Evolutionary conservation across 1,140 invertebrate species (phyloP).

Genomic region (Papilio dardanus): DNA sequence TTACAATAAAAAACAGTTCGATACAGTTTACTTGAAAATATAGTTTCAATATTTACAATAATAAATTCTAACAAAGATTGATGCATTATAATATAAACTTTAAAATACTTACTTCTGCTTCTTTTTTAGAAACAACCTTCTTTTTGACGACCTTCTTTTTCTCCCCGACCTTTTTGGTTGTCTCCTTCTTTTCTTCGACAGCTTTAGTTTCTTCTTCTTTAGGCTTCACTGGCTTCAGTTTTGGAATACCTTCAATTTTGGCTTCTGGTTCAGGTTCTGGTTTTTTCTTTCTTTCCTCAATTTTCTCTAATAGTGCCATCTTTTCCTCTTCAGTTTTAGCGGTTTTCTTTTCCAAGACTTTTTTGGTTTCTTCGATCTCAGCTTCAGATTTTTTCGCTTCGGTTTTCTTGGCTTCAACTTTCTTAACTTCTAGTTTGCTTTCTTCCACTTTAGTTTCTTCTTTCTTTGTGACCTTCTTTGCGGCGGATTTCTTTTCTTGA

Average conservation of each 20-base stretch:
- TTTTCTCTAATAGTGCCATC: constrained; percentile 79
- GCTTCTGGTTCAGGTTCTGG: constrained; percentile 72
- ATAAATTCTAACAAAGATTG: constrained; percentile 55
- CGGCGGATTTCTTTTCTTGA: constrained; percentile 76
- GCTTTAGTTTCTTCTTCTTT: constrained; percentile 80
- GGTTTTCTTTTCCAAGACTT: constrained; percentile 80
- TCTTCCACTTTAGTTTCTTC: constrained; percentile 75
- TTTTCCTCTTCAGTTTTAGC: constrained; percentile 82
- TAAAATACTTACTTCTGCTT: constrained; percentile 76
- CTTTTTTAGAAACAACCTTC: constrained; percentile 77
- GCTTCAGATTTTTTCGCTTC: constrained; percentile 76
- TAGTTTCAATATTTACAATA: constrained; percentile 35
- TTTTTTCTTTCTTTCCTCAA: constrained; percentile 75
- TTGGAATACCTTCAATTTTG: constrained; percentile 82
- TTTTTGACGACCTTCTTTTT: constrained; percentile 80
- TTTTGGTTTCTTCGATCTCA: constrained; percentile 77
- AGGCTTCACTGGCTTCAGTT: constrained; percentile 81
- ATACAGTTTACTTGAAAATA: not conserved
- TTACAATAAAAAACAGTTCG: constrained; percentile 32
- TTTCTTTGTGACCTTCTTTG: constrained; percentile 74
- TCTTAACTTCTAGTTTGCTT: constrained; percentile 65
- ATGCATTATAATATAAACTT: constrained; percentile 31
- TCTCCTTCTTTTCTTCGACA: constrained; percentile 73
- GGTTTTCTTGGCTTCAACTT: constrained; percentile 61
- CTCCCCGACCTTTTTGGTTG: constrained; percentile 73